Evolutionary conservation across 2,888 invertebrate species (phyloP), one percentile per base, ranked within the genome.

Genomic region (Theodoxus fluviatilis): DNA sequence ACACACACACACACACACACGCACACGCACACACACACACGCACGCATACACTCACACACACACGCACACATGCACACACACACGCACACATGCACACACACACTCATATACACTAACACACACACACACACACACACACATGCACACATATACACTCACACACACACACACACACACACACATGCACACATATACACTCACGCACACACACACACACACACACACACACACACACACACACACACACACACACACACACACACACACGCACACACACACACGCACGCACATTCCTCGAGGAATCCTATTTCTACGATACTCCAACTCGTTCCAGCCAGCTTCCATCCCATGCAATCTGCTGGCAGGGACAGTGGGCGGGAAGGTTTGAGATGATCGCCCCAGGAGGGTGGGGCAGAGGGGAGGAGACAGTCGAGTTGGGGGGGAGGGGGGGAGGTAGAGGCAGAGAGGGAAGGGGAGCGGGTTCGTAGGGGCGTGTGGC

Each of bases 1-100:
- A 52, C 52, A 59, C 59, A 33, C 1, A 40, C 40, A 40, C 40
- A 64, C 64, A 64, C 40, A 64, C 25, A 64, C 1, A 64, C 25
- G 25, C 7, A 64, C 25, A 64, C 4, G 43, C 22, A 64, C 7
- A 40, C 64, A 40, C 40, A 64, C 64, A 40, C 40, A 64, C 38
- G 22, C 3, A 37, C 63, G 38, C 28, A n/a, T 22, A 63, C 63
- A 33, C 63, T 18, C 38, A 37, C 35, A 12, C 35, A 37, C 15
- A 33, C 38, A 63, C 28, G 25, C 38, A 37, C 35, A 15, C 35
- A 63, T 1, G 37, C 22, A 18, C 22, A 55, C 12, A 55, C 12
- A 22, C 55, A 22, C 55, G 7, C 22, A 22, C 6, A 22, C 57
- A 28, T 3, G 25, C 57, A 28, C 6, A 28, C 57, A 28, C 6